Evolutionary conservation across 1,140 invertebrate species (phyloP).

Genomic region (Drosophila serrata): DNA sequence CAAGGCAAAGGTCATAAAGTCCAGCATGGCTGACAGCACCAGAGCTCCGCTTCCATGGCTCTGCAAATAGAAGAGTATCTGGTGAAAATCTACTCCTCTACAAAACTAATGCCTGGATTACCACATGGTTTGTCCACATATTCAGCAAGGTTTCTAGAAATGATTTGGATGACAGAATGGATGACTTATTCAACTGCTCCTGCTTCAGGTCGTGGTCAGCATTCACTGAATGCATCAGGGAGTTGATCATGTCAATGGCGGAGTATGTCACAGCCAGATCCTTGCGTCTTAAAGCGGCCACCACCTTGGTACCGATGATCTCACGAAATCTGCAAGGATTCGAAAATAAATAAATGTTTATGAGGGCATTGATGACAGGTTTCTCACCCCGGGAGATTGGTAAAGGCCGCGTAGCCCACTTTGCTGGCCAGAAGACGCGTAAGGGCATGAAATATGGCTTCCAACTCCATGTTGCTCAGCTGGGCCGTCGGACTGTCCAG

Average conservation of each 20-base stretch:
- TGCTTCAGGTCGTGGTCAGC: slow-evolving; percentile 97
- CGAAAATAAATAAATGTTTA: not conserved
- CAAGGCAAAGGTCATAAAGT: slow-evolving; percentile 99
- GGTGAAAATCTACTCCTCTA: not conserved
- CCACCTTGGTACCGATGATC: slow-evolving; percentile 96
- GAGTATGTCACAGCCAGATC: slow-evolving; percentile 97
- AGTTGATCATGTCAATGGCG: slow-evolving; percentile 98
- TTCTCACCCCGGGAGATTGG: slow-evolving; percentile 92
- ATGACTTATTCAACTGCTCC: slow-evolving; percentile 99
- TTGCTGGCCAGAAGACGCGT: slow-evolving; percentile 97
- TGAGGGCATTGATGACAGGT: no score
- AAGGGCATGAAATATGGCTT: slow-evolving; percentile 97
- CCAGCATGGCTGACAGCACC: slow-evolving; percentile 97
- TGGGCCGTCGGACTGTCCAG: slow-evolving; percentile 87
- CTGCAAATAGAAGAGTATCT: slow-evolving; percentile 86
- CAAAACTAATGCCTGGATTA: slow-evolving; percentile 86
- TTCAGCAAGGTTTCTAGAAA: slow-evolving; percentile 97
- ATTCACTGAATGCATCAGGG: slow-evolving; percentile 99
- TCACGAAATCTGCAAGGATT: slow-evolving; percentile 92
- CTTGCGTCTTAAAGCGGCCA: slow-evolving; percentile 95
- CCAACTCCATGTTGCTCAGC: slow-evolving; percentile 90
- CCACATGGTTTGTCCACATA: slow-evolving; percentile 98
- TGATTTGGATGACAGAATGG: slow-evolving; percentile 95
- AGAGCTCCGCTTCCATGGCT: slow-evolving; percentile 92
- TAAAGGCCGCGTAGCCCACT: slow-evolving; percentile 98